A percentile compares a stretch with the other conserved stretches of the same genome.
phyloP scores from a whole-genome alignment of 2,888 invertebrate species.

The Pseudolycoriella hygida region DNA sequence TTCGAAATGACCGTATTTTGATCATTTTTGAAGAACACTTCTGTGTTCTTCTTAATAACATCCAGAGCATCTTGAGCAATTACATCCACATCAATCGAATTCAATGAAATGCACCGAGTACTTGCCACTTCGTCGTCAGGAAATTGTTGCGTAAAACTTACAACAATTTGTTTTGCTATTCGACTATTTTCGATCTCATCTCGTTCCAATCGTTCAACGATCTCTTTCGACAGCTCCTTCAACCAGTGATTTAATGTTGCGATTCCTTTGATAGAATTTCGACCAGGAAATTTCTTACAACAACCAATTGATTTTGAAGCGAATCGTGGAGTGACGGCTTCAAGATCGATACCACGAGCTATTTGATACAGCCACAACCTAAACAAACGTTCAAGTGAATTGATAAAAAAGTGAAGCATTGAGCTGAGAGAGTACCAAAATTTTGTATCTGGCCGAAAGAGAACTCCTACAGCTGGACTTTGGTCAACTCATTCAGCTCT shows the following conservation, averaged over 20 bases:
- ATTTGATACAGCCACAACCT: constrained; percentile 75
- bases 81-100: constrained; percentile 44
- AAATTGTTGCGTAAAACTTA: constrained; percentile 44
- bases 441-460: neutral
- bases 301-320: constrained; percentile 89
- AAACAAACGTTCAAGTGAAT: constrained; percentile 6
- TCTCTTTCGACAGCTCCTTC: constrained; percentile 59
- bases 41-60: constrained; percentile 43
- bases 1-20: constrained; percentile 25
- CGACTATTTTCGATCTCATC: constrained; percentile 69
- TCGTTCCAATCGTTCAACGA: constrained; percentile 63
- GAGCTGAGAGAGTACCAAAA: neutral
- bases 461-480: too few species aligned
- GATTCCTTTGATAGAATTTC: constrained; percentile 45
- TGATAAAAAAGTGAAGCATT: constrained; percentile 3
- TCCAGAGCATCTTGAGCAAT: constrained; percentile 48
- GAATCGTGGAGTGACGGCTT: constrained; percentile 68
- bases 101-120: constrained; percentile 44
- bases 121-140: constrained; percentile 38
- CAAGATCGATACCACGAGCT: constrained; percentile 70
- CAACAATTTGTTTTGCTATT: constrained; percentile 54
- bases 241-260: constrained; percentile 65
- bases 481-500: too few species aligned
- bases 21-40: constrained; percentile 21
- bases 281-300: constrained; percentile 84